Base-by-base conservation (phyloP, 2,113 vertebrate species). In the Grammomys surdaster region DNA sequence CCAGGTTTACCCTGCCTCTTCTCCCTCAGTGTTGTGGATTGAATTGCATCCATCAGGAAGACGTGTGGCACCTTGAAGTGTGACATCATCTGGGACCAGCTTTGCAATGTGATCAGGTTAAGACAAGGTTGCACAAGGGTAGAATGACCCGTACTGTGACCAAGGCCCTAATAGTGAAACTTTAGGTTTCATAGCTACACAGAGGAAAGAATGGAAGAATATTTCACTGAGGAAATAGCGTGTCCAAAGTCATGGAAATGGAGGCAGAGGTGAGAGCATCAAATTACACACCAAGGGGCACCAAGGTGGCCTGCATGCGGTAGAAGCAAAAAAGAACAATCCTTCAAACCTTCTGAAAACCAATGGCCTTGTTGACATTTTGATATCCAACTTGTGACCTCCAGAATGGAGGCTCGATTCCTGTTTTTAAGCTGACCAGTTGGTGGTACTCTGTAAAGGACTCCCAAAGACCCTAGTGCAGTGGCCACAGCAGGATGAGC, bases 251-350 rank as follows among this genome's bases (percentile, higher is more conserved):
- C 4, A 3, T 40, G 19, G 36, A 28, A 1, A 51, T 1, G 3
- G 77, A 24, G 65, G 63, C 77, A 80, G 72, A 78, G 43, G 2
- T 4, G 3, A 31, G 65, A 16, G 36, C 12, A 4, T 63, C 2
- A 3, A 17, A 7, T 26, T 26, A 0, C 10, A 5, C 5, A 14
- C 70, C 69, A 31, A 10, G n/a, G 28, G 11, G 2, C 3, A 33
- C 33, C 76, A n/a, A 56, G 77, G 17, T 8, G 1, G 4, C 31
- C 14, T 17, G 75, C 8, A 31, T 1, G 28, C 20, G 76, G 1
- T 7, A 84, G 81, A 76, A 20, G 6, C 31, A 6, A 19, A 46
- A 46, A 63, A 11, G 9, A 11, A 7, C 54, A 33, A 20, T 43
- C 20, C 24, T 31, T 13, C 9, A 7, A 63, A 11, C 26, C 36